A percentile compares a stretch with the other conserved stretches of the same genome.
Conservation (phyloP, 2,113 vertebrate genomes). For the Aramus guarauna region DNA sequence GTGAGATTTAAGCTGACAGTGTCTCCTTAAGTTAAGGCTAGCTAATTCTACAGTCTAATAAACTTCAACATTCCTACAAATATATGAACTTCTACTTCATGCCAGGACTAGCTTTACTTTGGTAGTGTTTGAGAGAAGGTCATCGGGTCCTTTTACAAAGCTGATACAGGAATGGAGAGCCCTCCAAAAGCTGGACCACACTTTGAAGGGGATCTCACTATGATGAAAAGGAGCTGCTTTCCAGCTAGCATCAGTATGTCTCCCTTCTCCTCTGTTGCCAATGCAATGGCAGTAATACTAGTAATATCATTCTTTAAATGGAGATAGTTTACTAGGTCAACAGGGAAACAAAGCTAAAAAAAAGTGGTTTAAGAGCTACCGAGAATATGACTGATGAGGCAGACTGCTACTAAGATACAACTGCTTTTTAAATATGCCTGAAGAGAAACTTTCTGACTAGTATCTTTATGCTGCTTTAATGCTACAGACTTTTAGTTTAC, state of each 20-base stretch:
- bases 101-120: neutral
- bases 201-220: neutral
- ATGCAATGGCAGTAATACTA: neutral
- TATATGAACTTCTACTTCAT: neutral
- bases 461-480: neutral
- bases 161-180: neutral
- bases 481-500: neutral
- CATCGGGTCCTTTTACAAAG: neutral
- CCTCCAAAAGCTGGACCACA: neutral
- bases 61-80: slow-evolving; percentile 19
- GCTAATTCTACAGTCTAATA: slow-evolving; percentile 34
- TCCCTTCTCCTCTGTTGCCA: neutral
- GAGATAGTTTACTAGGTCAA: neutral
- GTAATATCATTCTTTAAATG: neutral
- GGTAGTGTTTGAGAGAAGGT: neutral
- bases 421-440: neutral
- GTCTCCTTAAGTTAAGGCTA: slow-evolving; percentile 6
- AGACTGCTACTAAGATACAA: neutral
- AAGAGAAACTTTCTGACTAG: neutral
- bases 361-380: neutral
- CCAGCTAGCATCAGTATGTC: neutral
- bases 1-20: slow-evolving; percentile 12
- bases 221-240: neutral
- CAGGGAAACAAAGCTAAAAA: neutral
- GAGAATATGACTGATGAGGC: neutral